Conservation (phyloP, 2,113 vertebrate genomes). For the Arenaria interpres region DNA sequence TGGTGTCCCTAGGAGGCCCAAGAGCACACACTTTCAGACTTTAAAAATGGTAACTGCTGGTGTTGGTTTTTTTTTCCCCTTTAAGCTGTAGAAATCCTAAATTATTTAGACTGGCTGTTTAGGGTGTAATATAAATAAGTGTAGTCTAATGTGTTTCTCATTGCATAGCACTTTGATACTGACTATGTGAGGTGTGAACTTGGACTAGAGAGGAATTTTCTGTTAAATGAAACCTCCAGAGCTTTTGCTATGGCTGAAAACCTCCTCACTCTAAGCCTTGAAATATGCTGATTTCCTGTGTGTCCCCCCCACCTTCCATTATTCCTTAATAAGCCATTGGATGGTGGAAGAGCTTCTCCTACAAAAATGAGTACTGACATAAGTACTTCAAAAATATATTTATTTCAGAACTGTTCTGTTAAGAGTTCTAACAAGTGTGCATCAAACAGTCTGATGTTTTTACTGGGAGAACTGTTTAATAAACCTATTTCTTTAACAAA, state of each 20-base stretch:
- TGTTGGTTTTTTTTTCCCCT: not conserved
- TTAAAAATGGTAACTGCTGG: not conserved
- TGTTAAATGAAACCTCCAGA: slow-evolving; percentile 9
- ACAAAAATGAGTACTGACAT: not conserved
- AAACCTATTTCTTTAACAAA: not conserved
- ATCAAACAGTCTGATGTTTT: not conserved
- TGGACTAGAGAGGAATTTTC: slow-evolving; percentile 1
- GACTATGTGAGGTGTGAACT: not conserved
- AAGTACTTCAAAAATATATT: not conserved
- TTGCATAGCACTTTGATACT: not conserved
- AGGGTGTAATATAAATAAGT: not conserved
- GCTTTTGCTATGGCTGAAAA: not conserved
- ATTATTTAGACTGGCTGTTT: slow-evolving; percentile 5
- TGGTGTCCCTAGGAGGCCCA: not conserved
- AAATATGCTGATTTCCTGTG: not conserved
- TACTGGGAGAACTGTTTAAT: not conserved
- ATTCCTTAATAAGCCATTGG: not conserved
- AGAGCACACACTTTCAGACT: not conserved
- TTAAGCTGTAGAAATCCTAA: slow-evolving; percentile 2
- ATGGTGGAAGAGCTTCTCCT: not conserved
- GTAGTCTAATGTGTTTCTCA: slow-evolving; percentile 12
- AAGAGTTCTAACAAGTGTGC: not conserved
- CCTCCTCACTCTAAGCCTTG: not conserved
- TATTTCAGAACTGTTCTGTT: not conserved
- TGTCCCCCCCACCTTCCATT: not conserved